A percentile compares a stretch with the other conserved stretches of the same genome.
These are phyloP conservation scores for Malacosoma neustria DNA, from an alignment of 2,888 invertebrate species.

Conservation along the genomic window DNA sequence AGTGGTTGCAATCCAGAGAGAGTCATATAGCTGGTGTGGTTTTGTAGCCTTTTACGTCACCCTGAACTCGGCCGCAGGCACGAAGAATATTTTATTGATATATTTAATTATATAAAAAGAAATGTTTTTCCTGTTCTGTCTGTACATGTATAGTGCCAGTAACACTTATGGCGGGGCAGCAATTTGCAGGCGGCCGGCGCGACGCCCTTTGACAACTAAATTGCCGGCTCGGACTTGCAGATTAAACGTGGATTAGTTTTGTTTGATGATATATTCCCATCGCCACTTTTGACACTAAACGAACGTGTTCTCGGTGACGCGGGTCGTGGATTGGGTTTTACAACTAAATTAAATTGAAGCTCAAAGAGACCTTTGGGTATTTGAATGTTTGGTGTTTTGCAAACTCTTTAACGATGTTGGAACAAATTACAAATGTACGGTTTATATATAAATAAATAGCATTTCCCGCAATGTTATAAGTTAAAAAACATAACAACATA, in stretches of 20 bases:
- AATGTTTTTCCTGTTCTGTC: too few relatives aligned
- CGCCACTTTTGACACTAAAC: slow-evolving; percentile 14
- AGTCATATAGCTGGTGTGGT: too few relatives aligned
- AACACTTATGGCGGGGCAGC: slow-evolving; percentile 17
- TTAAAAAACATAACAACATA: too few relatives aligned
- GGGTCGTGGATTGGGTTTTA: slow-evolving; percentile 22
- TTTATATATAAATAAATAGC: too few relatives aligned
- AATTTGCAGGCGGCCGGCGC: slow-evolving; percentile 36
- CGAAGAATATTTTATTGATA: too few relatives aligned
- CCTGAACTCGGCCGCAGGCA: too few relatives aligned
- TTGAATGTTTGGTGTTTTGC: not conserved
- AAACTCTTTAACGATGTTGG: too few relatives aligned
- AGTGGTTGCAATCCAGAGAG: too few relatives aligned
- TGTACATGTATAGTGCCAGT: not conserved
- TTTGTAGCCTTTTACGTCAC: too few relatives aligned
- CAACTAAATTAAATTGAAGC: not conserved
- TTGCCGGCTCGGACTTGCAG: slow-evolving; percentile 27
- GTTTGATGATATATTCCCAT: slow-evolving; percentile 18
- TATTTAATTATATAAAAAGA: too few relatives aligned
- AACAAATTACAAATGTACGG: too few relatives aligned
- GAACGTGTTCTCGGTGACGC: slow-evolving; percentile 7
- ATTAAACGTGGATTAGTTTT: slow-evolving; percentile 41
- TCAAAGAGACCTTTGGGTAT: not conserved
- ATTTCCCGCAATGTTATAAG: too few relatives aligned
- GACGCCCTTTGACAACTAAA: slow-evolving; percentile 44